phyloP scores from a whole-genome alignment of 1,140 invertebrate genomes.

The Euura lappo region DNA sequence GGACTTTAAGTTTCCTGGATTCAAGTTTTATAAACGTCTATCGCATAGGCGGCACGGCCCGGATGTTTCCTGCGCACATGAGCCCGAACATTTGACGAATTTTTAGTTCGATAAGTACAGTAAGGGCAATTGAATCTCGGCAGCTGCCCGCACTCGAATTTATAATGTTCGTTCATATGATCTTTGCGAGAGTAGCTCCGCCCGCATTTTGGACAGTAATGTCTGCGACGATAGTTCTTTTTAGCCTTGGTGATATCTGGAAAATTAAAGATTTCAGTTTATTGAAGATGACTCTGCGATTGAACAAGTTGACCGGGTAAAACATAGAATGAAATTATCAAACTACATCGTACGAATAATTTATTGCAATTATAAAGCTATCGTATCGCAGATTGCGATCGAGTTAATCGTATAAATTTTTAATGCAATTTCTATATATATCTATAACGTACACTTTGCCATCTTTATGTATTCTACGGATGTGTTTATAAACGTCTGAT shows the following conservation, averaged over 20 bases:
- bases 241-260: neutral
- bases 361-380: too few species aligned
- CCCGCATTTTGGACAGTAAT: constrained; percentile 54
- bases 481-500: constrained; percentile 77
- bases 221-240: neutral
- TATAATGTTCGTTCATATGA: constrained; percentile 66
- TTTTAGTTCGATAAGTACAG: constrained; percentile 53
- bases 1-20: too few species aligned
- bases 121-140: constrained; percentile 61
- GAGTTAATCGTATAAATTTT: neutral
- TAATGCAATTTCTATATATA: constrained; percentile 13
- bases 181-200: constrained; percentile 54
- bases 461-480: constrained; percentile 78
- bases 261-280: neutral
- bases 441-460: constrained; percentile 50
- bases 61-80: constrained; percentile 47
- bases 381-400: too few species aligned
- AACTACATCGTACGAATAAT: too few species aligned
- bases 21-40: constrained; percentile 25
- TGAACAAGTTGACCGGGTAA: too few species aligned
- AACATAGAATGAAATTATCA: too few species aligned
- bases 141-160: constrained; percentile 62
- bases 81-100: constrained; percentile 47
- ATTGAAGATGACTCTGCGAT: too few species aligned
- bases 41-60: constrained; percentile 31